Evolutionary conservation across 2,888 invertebrate species (phyloP).

Genomic region (Scelioninae gen. 2): DNA sequence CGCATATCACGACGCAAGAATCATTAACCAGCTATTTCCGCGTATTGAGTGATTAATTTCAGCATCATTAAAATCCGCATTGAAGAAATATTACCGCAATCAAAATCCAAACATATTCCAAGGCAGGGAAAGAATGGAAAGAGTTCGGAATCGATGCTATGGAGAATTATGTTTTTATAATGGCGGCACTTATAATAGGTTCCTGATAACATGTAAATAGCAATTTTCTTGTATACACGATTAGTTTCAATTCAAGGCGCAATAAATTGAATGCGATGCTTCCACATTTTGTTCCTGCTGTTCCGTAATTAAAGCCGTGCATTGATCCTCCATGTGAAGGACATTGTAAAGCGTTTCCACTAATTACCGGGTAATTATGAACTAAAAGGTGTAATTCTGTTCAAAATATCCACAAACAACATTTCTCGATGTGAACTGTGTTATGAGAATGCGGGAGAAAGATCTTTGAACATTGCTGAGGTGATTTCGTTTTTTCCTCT

Average conservation of each 20-base stretch:
- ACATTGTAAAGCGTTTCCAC: constrained; percentile 40
- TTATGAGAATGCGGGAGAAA: constrained; percentile 46
- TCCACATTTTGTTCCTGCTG: constrained; percentile 29
- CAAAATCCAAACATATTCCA: constrained; percentile 6
- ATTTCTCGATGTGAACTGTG: constrained; percentile 53
- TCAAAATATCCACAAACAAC: constrained; percentile 41
- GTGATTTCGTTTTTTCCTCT: constrained; percentile 8
- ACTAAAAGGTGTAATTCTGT: constrained; percentile 45
- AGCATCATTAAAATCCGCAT: constrained; percentile 2
- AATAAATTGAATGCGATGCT: constrained; percentile 37
- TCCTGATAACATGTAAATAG: constrained; percentile 47
- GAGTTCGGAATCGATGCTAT: constrained; percentile 8
- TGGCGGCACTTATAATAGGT: constrained; percentile 30
- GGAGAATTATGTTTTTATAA: constrained; percentile 39
- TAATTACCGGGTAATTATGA: constrained; percentile 51
- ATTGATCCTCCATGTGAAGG: constrained; percentile 44
- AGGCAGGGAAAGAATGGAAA: constrained; percentile 15
- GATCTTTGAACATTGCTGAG: constrained; percentile 12
- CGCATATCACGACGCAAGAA: too few species aligned
- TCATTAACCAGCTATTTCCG: too few species aligned
- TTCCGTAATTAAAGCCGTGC: constrained; percentile 38
- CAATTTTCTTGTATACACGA: constrained; percentile 45
- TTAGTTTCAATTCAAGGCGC: constrained; percentile 48
- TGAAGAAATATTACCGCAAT: constrained; percentile 7
- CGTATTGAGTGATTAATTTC: constrained; percentile 9